Base-by-base conservation (phyloP, 1,140 invertebrate genomes). In the Drosophila saltans region DNA sequence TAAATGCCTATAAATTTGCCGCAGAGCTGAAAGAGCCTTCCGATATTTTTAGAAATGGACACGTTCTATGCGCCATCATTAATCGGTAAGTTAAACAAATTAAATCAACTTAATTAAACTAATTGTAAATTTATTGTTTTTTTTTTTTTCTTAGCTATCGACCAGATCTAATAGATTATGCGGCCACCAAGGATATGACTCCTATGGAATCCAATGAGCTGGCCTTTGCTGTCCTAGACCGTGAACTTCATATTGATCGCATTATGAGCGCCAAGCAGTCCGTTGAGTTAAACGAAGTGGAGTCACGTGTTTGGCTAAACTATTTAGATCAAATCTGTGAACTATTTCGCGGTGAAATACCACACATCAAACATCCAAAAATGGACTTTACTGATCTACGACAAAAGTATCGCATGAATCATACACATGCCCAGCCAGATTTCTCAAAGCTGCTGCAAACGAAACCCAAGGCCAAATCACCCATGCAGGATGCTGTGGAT, bases 301-400 rank as follows among this genome's bases (percentile, higher is more conserved):
- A 98, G 90, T 96, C 95, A 80, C 93, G 96, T 33, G 93, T 94
- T 2, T 96, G 97, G 95, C 94, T 97, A 43, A 95, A 96, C 52
- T 98, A 98, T 91, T 93, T 98, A 48, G 96, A 96, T n/a, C 96
- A 97, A 93, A 94, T 98, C 74, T 97, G 97, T 91, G 96, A 97
- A 85, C 94, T 94, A 58, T 97, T 97, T 91, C 94, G 95, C 68
- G 95, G 96, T 69, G 96, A 97, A 93, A 97, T 97, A 81, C 96
- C 96, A 10, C 95, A 96, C 81, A 94, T 96, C 57, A 96, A 96
- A 91, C 95, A 96, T 93, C 94, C 95, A 26, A 96, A 96, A 94
- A 93, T 96, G 93, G 92, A 93, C 57, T 92, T 92, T 39, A 83
- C 90, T 24, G 92, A 93, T 62, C 61, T 92, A 60, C 89, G 92